Evolutionary conservation across 2,888 invertebrate species (phyloP).

Genomic region (Melanophora roralis): DNA sequence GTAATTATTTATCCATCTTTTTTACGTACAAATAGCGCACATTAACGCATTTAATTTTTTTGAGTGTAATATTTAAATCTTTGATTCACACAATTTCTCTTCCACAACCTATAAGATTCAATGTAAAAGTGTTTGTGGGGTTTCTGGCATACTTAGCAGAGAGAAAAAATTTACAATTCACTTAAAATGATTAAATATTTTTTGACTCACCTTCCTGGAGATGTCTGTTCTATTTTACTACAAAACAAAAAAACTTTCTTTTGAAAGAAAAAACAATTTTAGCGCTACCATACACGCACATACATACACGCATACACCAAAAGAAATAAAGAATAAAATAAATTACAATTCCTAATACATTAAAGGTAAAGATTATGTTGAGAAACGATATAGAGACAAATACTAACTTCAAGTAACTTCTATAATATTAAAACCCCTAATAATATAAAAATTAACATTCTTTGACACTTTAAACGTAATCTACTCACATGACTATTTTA

Average conservation of each 20-base stretch:
- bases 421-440: conserved; percentile 12
- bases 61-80: conserved; percentile 1
- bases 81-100: not conserved
- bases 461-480: conserved; percentile 45
- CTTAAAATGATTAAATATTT: conserved; percentile 59
- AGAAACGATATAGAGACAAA: not conserved
- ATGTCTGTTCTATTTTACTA: not conserved
- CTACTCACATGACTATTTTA: conserved; percentile 10
- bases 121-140: not conserved
- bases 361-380: not conserved
- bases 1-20: too few relatives aligned
- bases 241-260: conserved; percentile 11
- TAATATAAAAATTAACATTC: conserved; percentile 56
- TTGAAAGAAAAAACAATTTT: conserved; percentile 10
- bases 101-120: conserved; percentile 6
- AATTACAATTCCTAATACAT: conserved; percentile 27
- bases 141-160: conserved; percentile 13
- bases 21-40: too few relatives aligned
- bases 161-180: conserved; percentile 24
- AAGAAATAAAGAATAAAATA: not conserved
- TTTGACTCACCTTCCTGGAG: conserved; percentile 40
- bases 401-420: not conserved
- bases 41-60: not conserved
- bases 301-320: not conserved
- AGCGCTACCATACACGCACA: not conserved